Base-by-base conservation (phyloP, 2,888 invertebrate genomes). In the Malthinus seriepunctatus region DNA sequence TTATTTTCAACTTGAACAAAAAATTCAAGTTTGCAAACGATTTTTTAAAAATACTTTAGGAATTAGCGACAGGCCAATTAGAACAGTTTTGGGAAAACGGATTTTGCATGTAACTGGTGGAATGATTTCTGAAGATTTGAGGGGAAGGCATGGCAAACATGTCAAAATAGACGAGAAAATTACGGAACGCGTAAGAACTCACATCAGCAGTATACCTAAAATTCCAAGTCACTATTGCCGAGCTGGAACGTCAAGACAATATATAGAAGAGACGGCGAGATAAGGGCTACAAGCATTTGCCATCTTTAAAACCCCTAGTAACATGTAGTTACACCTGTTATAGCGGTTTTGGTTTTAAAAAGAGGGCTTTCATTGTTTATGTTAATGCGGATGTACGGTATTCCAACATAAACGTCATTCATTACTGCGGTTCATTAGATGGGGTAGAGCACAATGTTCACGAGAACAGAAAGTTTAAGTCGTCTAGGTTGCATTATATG, bases 91-190 rank as follows among this genome's bases (percentile, higher is more conserved):
- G 34, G 15, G 32, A 31, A 62, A 62, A 51, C n/a, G n/a, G n/a
- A 32, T 45, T 32, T 32, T 11, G 12, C 15, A 9, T 12, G 6
- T 48, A 37, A 14, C 52, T 14, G 58, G 46, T 32, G 62, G 62
- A 32, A 49, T 67, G 8, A 52, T 66, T 34, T 50, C 56, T 50
- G 55, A 56, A 38, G 68, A 71, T 48, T 15, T 59, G 15, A 56
- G 70, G 57, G 69, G 67, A 54, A 70, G 68, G 59, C 66, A 71
- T 62, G 56, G 58, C 15, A 62, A 70, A 42, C 69, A 67, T 56
- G 38, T 54, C 44, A 56, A 51, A 37, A 56, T 67, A 32, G 53
- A 60, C 56, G 57, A 47, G 51, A 52, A 65, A 32, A 56, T 67
- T 32, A 67, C 64, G 38, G 52, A 66, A 42, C 62, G 60, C 34